A percentile compares a stretch with the other conserved stretches of the same genome.
These are phyloP conservation scores for Tretioscincus oriximinensis DNA, from an alignment of 2,113 vertebrate genomes.

Conservation along the genomic window DNA sequence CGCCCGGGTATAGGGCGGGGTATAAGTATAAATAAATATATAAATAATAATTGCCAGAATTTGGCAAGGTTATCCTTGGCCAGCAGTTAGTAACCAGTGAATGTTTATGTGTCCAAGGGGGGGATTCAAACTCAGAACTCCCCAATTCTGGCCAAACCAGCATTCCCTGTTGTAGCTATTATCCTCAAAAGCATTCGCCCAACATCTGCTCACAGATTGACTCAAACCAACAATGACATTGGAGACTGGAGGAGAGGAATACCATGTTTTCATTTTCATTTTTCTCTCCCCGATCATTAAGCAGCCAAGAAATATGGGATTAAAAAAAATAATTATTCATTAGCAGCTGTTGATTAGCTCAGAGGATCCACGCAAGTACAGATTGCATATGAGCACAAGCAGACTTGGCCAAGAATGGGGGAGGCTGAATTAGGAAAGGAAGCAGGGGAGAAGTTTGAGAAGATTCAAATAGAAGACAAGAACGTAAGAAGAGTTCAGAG, in stretches of 20 bases:
- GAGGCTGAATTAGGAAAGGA: not conserved
- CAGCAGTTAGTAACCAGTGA: too few relatives aligned
- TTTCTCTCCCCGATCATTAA: constrained; percentile 33
- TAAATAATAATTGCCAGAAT: not conserved
- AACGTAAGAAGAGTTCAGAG: too few relatives aligned
- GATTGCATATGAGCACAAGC: constrained; percentile 32
- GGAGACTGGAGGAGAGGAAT: not conserved
- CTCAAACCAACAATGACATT: constrained; percentile 10
- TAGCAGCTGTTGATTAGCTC: constrained; percentile 31
- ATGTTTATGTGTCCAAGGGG: too few relatives aligned
- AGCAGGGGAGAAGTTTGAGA: not conserved
- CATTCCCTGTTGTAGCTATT: too few relatives aligned
- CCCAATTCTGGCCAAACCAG: too few relatives aligned
- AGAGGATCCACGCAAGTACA: constrained; percentile 16
- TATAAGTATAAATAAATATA: too few relatives aligned
- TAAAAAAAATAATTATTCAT: constrained; percentile 39
- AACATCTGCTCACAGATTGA: not conserved
- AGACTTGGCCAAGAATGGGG: not conserved
- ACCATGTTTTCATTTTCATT: not conserved
- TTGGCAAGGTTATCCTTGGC: not conserved
- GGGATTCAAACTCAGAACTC: too few relatives aligned
- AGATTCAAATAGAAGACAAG: too few relatives aligned
- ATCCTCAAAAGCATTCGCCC: too few relatives aligned
- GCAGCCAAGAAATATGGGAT: constrained; percentile 23
- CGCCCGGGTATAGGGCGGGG: too few relatives aligned